Percentiles rank a stretch among this genome's conserved stretches.
These are phyloP conservation scores for Labeo rohita DNA, from an alignment of 2,113 vertebrate species.

Conservation along the genomic window DNA sequence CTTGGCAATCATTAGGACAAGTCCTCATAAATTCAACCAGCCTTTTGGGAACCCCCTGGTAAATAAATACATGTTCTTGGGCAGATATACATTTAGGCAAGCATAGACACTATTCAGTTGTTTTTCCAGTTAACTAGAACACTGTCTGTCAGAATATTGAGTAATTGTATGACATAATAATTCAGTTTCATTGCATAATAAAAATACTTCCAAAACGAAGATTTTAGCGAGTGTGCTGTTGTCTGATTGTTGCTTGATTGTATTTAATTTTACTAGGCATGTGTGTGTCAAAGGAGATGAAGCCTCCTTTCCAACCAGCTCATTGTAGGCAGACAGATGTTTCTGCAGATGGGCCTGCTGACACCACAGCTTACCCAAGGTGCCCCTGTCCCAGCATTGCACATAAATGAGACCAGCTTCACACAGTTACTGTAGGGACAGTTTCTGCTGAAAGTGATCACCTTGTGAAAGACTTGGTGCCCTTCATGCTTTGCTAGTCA, in stretches of 20 bases:
- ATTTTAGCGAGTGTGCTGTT: background rate
- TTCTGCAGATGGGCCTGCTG: slow-evolving; percentile 73
- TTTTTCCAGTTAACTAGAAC: background rate
- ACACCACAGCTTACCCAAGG: slow-evolving; percentile 69
- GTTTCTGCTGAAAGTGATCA: slow-evolving; percentile 50
- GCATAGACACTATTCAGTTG: background rate
- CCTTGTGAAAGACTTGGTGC: slow-evolving; percentile 61
- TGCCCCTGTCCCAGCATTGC: slow-evolving; percentile 66
- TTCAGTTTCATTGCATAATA: background rate
- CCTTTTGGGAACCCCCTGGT: slow-evolving; percentile 66
- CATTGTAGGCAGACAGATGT: slow-evolving; percentile 71
- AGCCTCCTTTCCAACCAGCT: slow-evolving; percentile 37
- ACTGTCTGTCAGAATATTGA: background rate
- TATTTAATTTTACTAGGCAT: background rate
- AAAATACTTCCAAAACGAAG: background rate
- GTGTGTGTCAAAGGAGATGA: background rate
- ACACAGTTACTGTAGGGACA: slow-evolving; percentile 54
- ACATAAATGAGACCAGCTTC: slow-evolving; percentile 63
- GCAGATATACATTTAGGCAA: slow-evolving; percentile 2
- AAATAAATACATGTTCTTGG: slow-evolving; percentile 51
- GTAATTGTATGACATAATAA: background rate
- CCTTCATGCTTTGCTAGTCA: slow-evolving; percentile 61
- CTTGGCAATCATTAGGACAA: slow-evolving; percentile 71
- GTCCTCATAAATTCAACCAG: slow-evolving; percentile 69
- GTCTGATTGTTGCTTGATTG: background rate